A percentile compares a stretch with the other conserved stretches of the same genome.
phyloP scores from a whole-genome alignment of 2,888 invertebrate species.

The Microplitis manilae region DNA sequence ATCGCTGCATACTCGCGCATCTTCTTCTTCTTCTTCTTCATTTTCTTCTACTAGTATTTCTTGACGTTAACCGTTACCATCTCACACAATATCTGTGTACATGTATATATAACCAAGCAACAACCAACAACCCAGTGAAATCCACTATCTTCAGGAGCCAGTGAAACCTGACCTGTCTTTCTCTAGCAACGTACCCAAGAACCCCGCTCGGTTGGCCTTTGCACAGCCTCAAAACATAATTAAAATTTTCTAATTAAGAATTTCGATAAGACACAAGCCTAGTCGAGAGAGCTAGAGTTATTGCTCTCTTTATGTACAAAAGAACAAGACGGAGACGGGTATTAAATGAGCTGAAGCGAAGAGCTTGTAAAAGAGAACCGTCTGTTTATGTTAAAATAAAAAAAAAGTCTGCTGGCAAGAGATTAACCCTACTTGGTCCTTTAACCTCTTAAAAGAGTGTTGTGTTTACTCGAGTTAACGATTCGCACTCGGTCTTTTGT shows the following conservation, averaged over 20 bases:
- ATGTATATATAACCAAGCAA: slow-evolving; percentile 1
- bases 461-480: slow-evolving; percentile 16
- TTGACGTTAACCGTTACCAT: neutral
- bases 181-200: slow-evolving; percentile 26
- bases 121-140: slow-evolving; percentile 15
- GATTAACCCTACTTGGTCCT: slow-evolving; percentile 28
- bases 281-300: slow-evolving; percentile 16
- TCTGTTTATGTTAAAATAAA: slow-evolving; percentile 22
- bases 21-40: slow-evolving; percentile 35
- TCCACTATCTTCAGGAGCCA: slow-evolving; percentile 35
- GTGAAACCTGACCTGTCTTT: slow-evolving; percentile 30
- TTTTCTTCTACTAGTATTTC: slow-evolving; percentile 43
- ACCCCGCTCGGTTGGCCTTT: slow-evolving; percentile 5
- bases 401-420: slow-evolving; percentile 20
- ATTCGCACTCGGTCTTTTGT: neutral
- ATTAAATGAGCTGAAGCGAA: slow-evolving; percentile 4
- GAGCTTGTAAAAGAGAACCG: slow-evolving; percentile 19
- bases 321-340: slow-evolving; percentile 8
- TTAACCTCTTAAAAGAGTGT: slow-evolving; percentile 17
- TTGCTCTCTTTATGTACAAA: slow-evolving; percentile 37
- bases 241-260: slow-evolving; percentile 72
- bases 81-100: neutral
- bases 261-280: slow-evolving; percentile 66
- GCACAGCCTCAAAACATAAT: slow-evolving; percentile 67
- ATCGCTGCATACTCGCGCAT: slow-evolving; percentile 24